Evolutionary conservation across 53 echinoderm and acorn worm species (phyloP).

Genomic region (Arbacia lixula): DNA sequence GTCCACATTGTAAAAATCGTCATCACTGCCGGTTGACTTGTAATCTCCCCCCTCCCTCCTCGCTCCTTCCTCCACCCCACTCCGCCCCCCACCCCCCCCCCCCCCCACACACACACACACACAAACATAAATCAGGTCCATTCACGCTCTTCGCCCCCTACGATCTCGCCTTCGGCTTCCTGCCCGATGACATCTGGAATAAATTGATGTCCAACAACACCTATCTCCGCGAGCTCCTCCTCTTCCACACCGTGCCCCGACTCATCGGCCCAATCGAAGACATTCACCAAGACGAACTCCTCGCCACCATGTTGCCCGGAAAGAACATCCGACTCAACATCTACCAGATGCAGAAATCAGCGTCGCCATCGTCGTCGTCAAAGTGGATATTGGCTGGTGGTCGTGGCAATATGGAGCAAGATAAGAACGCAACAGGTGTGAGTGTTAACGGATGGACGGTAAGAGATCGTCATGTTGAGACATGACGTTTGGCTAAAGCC

Average conservation of each 20-base stretch:
- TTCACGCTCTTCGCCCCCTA: constrained; percentile 61
- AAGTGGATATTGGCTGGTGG: constrained; percentile 31
- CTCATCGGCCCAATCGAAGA: constrained; percentile 14
- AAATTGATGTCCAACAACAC: constrained; percentile 54
- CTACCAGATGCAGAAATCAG: constrained; percentile 54
- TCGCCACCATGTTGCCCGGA: constrained; percentile 19
- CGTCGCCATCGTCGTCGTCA: no score
- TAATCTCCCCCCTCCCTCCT: neutral
- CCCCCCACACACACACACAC: no score
- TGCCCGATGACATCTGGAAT: constrained; percentile 45
- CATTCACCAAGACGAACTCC: constrained; percentile 36
- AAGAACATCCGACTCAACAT: constrained; percentile 56
- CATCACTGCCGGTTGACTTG: neutral
- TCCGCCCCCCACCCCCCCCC: no score
- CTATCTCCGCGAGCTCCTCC: constrained; percentile 43
- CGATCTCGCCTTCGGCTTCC: constrained; percentile 50
- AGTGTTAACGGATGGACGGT: no score
- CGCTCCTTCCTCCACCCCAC: neutral
- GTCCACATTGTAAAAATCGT: neutral
- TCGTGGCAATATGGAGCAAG: neutral
- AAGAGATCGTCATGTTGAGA: no score
- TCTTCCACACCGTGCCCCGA: constrained; percentile 48
- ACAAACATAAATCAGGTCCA: constrained; percentile 60
- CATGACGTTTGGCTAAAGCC: no score
- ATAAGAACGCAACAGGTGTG: neutral